Base-by-base conservation (phyloP, 2,113 vertebrate species). In the Megaleporinus macrocephalus region DNA sequence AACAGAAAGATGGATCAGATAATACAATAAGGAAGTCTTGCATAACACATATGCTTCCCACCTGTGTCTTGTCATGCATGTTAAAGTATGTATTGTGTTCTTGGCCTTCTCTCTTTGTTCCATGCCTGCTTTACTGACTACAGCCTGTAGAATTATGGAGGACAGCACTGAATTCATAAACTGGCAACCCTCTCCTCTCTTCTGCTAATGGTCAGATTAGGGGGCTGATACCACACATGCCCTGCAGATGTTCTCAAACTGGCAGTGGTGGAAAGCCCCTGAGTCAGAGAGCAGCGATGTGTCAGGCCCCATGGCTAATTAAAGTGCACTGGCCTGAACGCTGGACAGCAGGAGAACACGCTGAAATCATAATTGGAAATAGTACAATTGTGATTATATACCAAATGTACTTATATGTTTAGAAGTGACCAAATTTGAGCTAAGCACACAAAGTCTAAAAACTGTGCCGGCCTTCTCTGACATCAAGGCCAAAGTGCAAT, bases 211-310 rank as follows among this genome's bases (percentile, higher is more conserved):
- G 0, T 68, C 62, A 65, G 41, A 36, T 49, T 20, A 63, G 15
- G 7, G 44, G 47, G 61, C 59, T 27, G 82, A 74, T 36, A 20
- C 4, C 53, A 63, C 82, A 80, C 44, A 59, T 70, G 83, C 44
- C 71, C 68, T 36, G 61, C 81, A 73, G 33, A 75, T 74, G 77
- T 68, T 4, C n/a, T 0, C 12, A 10, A 20, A 41, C 30, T 36
- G 53, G 71, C 41, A 33, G 18, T 74, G 72, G 29, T 12, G 26
- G 30, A 59, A 74, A 57, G 26, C 16, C 51, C 53, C 27, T 36
- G 49, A 59, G 51, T 16, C 30, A 73, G 49, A 55, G 53, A 73
- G 53, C 27, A 20, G 16, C n/a, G 27, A 30, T 24, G 15, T 15
- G 26, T 73, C 49, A 55, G 53, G 29, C 49, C 47, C 30, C 24